Evolutionary conservation across 2,888 invertebrate species (phyloP).

Genomic region (Incurvaria masculella): DNA sequence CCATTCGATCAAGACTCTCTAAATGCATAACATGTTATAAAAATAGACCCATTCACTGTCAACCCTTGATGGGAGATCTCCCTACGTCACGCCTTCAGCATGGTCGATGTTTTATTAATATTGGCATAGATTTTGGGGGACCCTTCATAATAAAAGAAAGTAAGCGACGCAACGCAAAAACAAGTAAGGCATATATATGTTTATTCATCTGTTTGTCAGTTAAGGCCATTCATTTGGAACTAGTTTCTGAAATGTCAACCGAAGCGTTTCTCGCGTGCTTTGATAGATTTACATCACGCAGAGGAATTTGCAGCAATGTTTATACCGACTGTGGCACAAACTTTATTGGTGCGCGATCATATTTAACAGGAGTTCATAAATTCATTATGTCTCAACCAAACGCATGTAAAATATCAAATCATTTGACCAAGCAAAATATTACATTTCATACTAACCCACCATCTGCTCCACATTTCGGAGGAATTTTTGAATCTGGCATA

Average conservation of each 20-base stretch:
- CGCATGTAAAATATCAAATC: slow-evolving; percentile 3
- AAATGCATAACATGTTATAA: background rate
- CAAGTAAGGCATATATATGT: slow-evolving; percentile 8
- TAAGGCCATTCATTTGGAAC: slow-evolving; percentile 19
- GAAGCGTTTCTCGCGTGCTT: slow-evolving; percentile 12
- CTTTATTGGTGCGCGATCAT: slow-evolving; percentile 19
- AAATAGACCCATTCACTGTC: background rate
- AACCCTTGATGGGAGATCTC: background rate
- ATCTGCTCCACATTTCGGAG: slow-evolving; percentile 19
- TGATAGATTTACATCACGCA: slow-evolving; percentile 11
- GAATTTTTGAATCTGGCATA: slow-evolving; percentile 21
- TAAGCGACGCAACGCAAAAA: slow-evolving; percentile 4
- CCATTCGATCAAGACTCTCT: background rate
- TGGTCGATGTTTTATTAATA: slow-evolving; percentile 7
- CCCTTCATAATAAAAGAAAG: slow-evolving; percentile 11
- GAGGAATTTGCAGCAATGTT: slow-evolving; percentile 12
- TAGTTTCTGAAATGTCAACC: slow-evolving; percentile 16
- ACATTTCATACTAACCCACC: slow-evolving; percentile 21
- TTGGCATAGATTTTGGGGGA: slow-evolving; percentile 15
- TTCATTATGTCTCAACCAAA: background rate
- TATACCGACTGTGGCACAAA: slow-evolving; percentile 21
- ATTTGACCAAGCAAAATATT: slow-evolving; percentile 13
- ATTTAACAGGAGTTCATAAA: slow-evolving; percentile 11
- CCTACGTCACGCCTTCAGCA: background rate
- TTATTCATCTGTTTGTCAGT: slow-evolving; percentile 15